Percentiles rank a stretch among this genome's conserved stretches.
These are phyloP conservation scores for Polyodon spathula DNA, from an alignment of 2,113 vertebrate species.

Conservation along the genomic window DNA sequence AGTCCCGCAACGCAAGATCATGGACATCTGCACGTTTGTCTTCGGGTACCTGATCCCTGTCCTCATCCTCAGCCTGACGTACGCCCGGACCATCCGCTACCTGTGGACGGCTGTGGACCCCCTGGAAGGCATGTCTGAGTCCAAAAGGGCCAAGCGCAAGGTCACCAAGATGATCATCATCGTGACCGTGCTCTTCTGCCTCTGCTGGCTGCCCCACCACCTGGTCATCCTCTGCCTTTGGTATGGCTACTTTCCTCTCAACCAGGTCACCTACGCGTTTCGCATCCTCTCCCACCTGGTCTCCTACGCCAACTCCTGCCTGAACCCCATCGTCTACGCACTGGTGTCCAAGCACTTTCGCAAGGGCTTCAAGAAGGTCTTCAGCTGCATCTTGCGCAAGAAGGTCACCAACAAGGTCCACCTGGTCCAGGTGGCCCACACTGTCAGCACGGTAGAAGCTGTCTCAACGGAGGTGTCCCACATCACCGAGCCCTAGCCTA, in stretches of 20 bases:
- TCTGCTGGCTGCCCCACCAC: slow-evolving; percentile 83
- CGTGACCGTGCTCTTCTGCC: slow-evolving; percentile 65
- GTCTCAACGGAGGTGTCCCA: slow-evolving; percentile 53
- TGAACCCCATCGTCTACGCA: slow-evolving; percentile 76
- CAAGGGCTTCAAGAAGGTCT: slow-evolving; percentile 73
- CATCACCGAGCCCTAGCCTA: slow-evolving; percentile 26
- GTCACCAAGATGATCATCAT: slow-evolving; percentile 78
- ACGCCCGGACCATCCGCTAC: slow-evolving; percentile 59
- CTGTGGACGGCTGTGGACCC: slow-evolving; percentile 72
- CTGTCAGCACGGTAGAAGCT: slow-evolving; percentile 48
- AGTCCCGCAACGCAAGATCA: slow-evolving; percentile 52
- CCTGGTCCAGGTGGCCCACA: slow-evolving; percentile 31
- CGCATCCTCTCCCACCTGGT: slow-evolving; percentile 71
- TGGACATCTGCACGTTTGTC: slow-evolving; percentile 77
- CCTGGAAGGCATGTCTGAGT: slow-evolving; percentile 53
- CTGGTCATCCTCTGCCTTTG: slow-evolving; percentile 71
- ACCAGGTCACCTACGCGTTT: slow-evolving; percentile 62
- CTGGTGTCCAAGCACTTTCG: slow-evolving; percentile 79
- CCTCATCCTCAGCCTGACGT: slow-evolving; percentile 68
- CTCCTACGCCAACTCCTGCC: slow-evolving; percentile 75
- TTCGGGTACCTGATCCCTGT: slow-evolving; percentile 74
- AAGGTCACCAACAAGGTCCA: slow-evolving; percentile 44
- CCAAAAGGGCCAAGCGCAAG: slow-evolving; percentile 61
- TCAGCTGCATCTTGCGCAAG: slow-evolving; percentile 46
- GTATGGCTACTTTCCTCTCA: slow-evolving; percentile 74